Percentiles rank a stretch among this genome's conserved stretches.
phyloP scores from a whole-genome alignment of 2,113 vertebrate genomes.

The Callocephalon fimbriatum region DNA sequence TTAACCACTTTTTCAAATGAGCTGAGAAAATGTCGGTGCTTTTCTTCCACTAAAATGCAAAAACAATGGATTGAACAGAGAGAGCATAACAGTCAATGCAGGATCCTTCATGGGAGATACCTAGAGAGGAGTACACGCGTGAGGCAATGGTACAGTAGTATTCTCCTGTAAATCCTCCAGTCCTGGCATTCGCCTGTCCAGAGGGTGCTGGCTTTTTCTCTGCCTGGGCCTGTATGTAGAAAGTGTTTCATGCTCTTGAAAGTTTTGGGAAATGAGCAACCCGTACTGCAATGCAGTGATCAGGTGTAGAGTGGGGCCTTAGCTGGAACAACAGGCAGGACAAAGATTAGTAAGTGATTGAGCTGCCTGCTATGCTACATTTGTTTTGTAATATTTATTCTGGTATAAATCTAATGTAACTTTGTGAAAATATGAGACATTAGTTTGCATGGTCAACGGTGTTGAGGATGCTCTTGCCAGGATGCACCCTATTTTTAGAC shows the following conservation, averaged over 20 bases:
- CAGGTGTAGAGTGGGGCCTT: background rate
- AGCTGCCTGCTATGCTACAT: background rate
- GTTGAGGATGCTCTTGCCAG: background rate
- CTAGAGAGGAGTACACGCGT: rapidly evolving
- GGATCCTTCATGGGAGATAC: background rate
- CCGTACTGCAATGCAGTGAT: too few species aligned
- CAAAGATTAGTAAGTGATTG: background rate
- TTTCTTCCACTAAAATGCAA: background rate
- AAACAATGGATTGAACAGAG: background rate
- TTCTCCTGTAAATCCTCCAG: background rate
- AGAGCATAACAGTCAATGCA: rapidly evolving
- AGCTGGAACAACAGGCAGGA: background rate
- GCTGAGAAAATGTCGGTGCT: background rate
- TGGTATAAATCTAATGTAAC: background rate
- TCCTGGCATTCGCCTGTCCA: background rate
- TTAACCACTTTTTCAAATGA: background rate
- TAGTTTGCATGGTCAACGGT: background rate
- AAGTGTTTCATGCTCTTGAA: rapidly evolving
- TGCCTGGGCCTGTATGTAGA: background rate
- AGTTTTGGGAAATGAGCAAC: background rate
- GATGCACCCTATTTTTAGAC: background rate
- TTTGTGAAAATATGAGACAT: background rate
- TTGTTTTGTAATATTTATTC: background rate
- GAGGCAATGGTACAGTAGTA: background rate
- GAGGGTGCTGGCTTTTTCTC: background rate